These are phyloP conservation scores for Hystrix cristata DNA, from an alignment of 2,113 vertebrate species.

Conservation along the genomic window DNA sequence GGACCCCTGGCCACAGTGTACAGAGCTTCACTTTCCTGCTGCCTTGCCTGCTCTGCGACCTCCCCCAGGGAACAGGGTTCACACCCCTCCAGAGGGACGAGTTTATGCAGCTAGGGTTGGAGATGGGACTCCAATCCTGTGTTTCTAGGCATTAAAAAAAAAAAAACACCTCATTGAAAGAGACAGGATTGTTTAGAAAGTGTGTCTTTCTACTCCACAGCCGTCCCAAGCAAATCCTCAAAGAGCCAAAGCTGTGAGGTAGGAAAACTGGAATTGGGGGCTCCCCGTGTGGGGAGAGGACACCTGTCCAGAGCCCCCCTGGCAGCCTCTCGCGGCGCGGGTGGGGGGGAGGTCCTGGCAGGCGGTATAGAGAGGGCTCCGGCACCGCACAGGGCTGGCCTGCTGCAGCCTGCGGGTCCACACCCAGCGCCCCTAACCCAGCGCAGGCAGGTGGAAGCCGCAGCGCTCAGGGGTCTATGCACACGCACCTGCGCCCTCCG, in stretches of 20 bases:
- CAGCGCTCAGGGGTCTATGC: too few species aligned
- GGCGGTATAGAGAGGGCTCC: neutral
- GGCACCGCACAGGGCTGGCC: neutral
- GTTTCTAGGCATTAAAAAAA: neutral
- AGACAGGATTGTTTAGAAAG: neutral
- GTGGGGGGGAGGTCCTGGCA: neutral
- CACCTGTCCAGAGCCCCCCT: neutral
- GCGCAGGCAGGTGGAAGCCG: neutral
- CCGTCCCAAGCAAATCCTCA: neutral
- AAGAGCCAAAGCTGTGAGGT: neutral
- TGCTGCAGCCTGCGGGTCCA: neutral
- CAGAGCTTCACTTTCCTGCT: too few species aligned
- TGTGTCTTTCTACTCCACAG: neutral
- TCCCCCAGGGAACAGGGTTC: neutral
- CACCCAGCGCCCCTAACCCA: neutral
- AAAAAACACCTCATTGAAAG: neutral
- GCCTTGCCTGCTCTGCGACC: neutral
- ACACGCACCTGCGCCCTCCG: neutral
- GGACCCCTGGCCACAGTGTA: rapidly evolving
- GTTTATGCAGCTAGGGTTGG: neutral
- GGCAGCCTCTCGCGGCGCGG: neutral
- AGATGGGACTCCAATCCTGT: neutral
- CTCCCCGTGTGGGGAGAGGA: too few species aligned
- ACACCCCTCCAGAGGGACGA: neutral
- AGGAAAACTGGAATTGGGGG: neutral